Base-by-base conservation (phyloP, 2,797 vertebrate species). In the Emydoidea blandingii region DNA sequence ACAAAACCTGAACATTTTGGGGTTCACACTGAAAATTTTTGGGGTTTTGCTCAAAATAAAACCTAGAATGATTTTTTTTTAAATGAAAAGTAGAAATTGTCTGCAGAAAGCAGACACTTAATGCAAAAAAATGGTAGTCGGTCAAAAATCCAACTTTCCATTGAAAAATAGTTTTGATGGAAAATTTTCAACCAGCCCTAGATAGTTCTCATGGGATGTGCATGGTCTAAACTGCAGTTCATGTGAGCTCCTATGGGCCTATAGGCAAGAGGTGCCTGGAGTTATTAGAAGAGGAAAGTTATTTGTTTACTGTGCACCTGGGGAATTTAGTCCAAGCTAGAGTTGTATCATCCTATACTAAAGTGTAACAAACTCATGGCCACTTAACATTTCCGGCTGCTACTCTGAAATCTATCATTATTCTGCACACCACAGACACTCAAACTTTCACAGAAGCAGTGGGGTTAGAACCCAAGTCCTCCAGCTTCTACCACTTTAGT, bases 361-460 rank as follows among this genome's bases (percentile, higher is more conserved):
- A 65, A 65, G 6, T 4, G 56, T 57, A 57, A 14, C 59, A 74
- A 14, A 56, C 29, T 37, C n/a, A 37, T 27, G 29, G 9, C 29
- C 23, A n/a, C 50, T 23, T 19, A 0, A 1, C 44, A 49, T 12
- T n/a, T 82, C 8, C 25, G 1, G 5, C 50, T 50, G 50, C 50
- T 50, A 50, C 50, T 50, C 50, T 50, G 50, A 50, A 50, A 50
- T 50, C 50, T 50, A 29, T 44, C 25, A 14, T 29, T 15, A 4
- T 15, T n/a, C 56, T 37, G 27, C 31, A 8, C 65, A 81, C 23
- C 0, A 0, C 25, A 19, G 8, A 21, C 41, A 49, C 10, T 6
- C 41, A 37, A n/a, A 9, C 5, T 34, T 37, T 37, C 65, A 68
- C 65, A n/a, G 65, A 10, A 37, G 65, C n/a, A n/a, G 65, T 9